phyloP scores from a whole-genome alignment of 1,140 invertebrate species.

The Odontomachus brunneus region DNA sequence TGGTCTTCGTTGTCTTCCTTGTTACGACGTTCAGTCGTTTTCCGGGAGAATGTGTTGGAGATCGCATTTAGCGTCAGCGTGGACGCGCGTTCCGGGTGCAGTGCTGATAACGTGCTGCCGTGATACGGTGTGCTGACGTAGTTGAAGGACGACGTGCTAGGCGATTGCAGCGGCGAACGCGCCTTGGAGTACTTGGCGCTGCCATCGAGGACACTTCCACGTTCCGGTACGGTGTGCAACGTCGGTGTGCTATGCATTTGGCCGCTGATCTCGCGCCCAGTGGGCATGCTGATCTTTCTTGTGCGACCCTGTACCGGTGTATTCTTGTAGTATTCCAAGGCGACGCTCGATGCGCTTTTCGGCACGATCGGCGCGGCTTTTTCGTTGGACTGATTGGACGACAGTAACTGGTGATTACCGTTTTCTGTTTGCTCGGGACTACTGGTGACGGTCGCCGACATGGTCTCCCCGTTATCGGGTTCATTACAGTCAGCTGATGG shows the following conservation, averaged over 20 bases:
- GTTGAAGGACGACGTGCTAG: conserved; percentile 92
- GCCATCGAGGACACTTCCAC: conserved; percentile 76
- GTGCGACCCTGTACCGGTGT: conserved; percentile 82
- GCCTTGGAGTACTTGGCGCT: conserved; percentile 75
- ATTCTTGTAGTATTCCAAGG: conserved; percentile 85
- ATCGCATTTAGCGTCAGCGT: conserved; percentile 91
- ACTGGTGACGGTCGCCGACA: conserved; percentile 63
- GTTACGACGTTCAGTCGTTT: conserved; percentile 76
- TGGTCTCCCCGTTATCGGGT: conserved; percentile 59
- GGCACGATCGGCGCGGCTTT: conserved; percentile 78
- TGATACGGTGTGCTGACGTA: conserved; percentile 94
- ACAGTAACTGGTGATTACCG: conserved; percentile 61
- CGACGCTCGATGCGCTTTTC: conserved; percentile 86
- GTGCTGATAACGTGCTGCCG: conserved; percentile 91
- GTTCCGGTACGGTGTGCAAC: conserved; percentile 87
- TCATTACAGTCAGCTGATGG: conserved; percentile 52
- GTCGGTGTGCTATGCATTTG: conserved; percentile 87
- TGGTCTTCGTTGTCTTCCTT: conserved; percentile 78
- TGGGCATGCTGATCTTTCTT: conserved; percentile 86
- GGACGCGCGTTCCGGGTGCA: conserved; percentile 92
- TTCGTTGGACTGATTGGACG: conserved; percentile 52
- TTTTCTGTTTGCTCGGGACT: conserved; percentile 72
- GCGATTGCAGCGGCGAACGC: conserved; percentile 87
- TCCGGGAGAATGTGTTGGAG: conserved; percentile 85
- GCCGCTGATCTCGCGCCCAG: conserved; percentile 84